Conservation (phyloP, 2,888 invertebrate species). For the Drosophila falleni region DNA sequence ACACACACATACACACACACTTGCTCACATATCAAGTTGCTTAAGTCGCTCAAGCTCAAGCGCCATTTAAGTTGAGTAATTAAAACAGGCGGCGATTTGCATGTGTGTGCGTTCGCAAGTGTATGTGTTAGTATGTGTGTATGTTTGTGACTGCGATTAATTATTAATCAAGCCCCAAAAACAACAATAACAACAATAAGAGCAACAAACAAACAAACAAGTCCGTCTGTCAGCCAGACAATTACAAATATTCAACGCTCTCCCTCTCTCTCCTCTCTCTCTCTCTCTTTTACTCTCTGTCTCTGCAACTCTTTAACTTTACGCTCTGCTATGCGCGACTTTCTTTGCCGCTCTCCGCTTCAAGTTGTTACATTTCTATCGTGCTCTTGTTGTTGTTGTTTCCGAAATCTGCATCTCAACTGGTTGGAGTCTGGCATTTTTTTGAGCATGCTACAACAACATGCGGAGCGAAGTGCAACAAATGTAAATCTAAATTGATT, state of each 20-base stretch:
- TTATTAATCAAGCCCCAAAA: conserved; percentile 79
- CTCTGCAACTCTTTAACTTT: background rate
- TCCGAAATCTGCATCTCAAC: conserved; percentile 54
- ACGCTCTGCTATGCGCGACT: conserved; percentile 38
- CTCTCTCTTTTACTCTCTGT: background rate
- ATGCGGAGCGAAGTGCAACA: conserved; percentile 55
- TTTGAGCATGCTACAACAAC: conserved; percentile 25
- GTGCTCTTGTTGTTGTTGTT: conserved; percentile 45
- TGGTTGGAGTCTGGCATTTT: conserved; percentile 50
- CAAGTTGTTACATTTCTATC: conserved; percentile 26
- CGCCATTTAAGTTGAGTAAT: conserved; percentile 82
- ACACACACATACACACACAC: conserved; percentile 35
- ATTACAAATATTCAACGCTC: conserved; percentile 69
- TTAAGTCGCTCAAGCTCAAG: conserved; percentile 79
- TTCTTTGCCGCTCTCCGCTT: conserved; percentile 56
- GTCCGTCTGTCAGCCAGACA: conserved; percentile 69
- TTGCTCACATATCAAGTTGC: conserved; percentile 68
- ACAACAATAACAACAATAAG: conserved; percentile 53
- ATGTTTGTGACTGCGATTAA: conserved; percentile 68
- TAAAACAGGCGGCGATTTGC: conserved; percentile 75
- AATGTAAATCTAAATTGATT: conserved; percentile 80
- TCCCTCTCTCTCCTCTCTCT: conserved; percentile 1
- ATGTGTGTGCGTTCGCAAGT: conserved; percentile 41
- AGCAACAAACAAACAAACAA: conserved; percentile 69
- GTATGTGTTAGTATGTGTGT: conserved; percentile 17